These are phyloP conservation scores for Ctenopoma kingsleyae DNA, from an alignment of 2,797 vertebrate species.

Conservation along the genomic window DNA sequence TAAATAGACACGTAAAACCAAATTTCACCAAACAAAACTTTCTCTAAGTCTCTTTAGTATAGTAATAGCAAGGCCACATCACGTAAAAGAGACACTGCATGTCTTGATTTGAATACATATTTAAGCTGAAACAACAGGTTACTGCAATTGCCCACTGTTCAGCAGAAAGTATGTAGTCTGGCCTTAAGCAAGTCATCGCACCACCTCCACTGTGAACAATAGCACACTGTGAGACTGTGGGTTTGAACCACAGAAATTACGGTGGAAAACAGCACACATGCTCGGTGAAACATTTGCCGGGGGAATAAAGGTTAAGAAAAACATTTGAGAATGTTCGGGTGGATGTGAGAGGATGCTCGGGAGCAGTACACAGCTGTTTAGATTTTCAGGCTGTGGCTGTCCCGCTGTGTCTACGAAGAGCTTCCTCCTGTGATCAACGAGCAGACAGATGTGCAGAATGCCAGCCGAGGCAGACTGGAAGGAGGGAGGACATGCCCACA, in stretches of 20 bases:
- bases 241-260: conserved; percentile 9
- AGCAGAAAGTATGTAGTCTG: background rate
- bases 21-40: background rate
- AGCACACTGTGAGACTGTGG: background rate
- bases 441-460: conserved; percentile 71
- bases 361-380: conserved; percentile 65
- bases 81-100: background rate
- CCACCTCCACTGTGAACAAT: background rate
- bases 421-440: conserved; percentile 75
- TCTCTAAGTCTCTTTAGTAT: background rate
- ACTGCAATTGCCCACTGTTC: background rate
- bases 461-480: conserved; percentile 53
- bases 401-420: conserved; percentile 52
- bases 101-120: background rate
- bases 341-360: conserved; percentile 41
- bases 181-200: background rate
- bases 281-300: conserved; percentile 19
- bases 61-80: too few relatives aligned
- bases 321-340: conserved; percentile 33
- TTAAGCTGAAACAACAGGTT: background rate
- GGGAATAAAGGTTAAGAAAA: conserved; percentile 40
- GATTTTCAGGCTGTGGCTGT: conserved; percentile 34
- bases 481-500: conserved; percentile 40
- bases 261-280: conserved; percentile 8
- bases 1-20: background rate